Conservation (phyloP, 2,797 vertebrate species). For the Sebastolobus alascanus region DNA sequence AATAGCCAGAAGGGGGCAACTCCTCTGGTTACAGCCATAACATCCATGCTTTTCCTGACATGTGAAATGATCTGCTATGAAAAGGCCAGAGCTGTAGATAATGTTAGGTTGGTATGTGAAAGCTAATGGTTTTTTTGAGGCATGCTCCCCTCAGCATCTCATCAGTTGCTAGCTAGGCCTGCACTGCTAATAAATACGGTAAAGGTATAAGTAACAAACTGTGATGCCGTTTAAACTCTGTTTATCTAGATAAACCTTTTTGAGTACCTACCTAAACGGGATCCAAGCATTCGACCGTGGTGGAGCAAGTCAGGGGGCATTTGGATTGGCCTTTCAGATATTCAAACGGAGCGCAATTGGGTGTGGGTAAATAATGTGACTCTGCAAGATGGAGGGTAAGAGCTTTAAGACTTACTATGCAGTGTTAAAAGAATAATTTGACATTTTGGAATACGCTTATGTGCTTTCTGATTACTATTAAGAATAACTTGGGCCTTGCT, state of each 20-base stretch:
- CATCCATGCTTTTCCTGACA: not conserved
- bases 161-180: not conserved
- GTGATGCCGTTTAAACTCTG: not conserved
- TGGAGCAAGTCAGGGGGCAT: accelerated
- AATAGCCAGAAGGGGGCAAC: no score
- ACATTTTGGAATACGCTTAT: not conserved
- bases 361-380: constrained; percentile 56
- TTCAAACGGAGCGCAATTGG: constrained; percentile 36
- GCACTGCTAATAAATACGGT: not conserved
- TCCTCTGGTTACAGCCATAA: not conserved
- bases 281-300: accelerated
- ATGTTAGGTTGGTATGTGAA: not conserved
- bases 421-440: not conserved
- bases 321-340: constrained; percentile 51
- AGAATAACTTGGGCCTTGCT: not conserved
- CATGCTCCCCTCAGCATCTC: not conserved
- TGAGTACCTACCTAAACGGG: constrained; percentile 35
- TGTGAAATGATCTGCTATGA: not conserved
- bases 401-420: not conserved
- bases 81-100: not conserved
- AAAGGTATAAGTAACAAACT: not conserved
- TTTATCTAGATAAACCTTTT: constrained; percentile 34
- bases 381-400: constrained; percentile 29
- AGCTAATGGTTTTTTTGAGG: not conserved
- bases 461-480: not conserved